These are phyloP conservation scores for Wasmannia auropunctata DNA, from an alignment of 1,140 invertebrate genomes.

Conservation along the genomic window DNA sequence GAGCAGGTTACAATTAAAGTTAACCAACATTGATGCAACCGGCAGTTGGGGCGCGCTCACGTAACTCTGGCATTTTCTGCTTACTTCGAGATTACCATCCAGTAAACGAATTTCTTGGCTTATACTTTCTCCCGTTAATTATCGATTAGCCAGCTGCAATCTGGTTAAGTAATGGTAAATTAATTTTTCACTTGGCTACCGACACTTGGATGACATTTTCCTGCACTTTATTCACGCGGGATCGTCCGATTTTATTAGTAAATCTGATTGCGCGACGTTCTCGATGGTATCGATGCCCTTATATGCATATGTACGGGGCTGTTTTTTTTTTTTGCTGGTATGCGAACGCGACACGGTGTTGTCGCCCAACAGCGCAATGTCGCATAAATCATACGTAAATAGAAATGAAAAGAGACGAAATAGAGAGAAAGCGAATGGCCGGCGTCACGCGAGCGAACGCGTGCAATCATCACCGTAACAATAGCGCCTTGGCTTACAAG, in stretches of 20 bases:
- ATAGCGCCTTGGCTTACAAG: conserved; percentile 22
- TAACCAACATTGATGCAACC: neutral
- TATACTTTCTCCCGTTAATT: conserved; percentile 35
- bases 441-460: conserved; percentile 26
- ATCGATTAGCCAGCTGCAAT: conserved; percentile 16
- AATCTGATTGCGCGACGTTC: neutral
- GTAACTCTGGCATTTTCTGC: conserved; percentile 29
- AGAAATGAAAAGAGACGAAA: conserved; percentile 51
- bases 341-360: conserved; percentile 26
- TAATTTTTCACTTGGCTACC: neutral
- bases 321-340: conserved; percentile 35
- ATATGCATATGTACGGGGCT: neutral
- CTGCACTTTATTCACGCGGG: neutral
- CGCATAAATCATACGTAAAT: conserved; percentile 59
- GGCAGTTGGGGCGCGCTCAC: neutral
- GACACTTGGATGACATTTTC: conserved; percentile 10
- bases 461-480: conserved; percentile 42
- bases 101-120: conserved; percentile 28
- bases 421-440: conserved; percentile 53
- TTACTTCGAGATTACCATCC: neutral
- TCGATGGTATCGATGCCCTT: neutral
- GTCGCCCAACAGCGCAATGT: conserved; percentile 28
- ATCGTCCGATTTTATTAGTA: neutral
- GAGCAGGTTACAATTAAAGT: conserved; percentile 35
- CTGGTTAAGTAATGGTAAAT: neutral